Conservation (phyloP, 2,888 invertebrate genomes). For the Cephonodes hylas region DNA sequence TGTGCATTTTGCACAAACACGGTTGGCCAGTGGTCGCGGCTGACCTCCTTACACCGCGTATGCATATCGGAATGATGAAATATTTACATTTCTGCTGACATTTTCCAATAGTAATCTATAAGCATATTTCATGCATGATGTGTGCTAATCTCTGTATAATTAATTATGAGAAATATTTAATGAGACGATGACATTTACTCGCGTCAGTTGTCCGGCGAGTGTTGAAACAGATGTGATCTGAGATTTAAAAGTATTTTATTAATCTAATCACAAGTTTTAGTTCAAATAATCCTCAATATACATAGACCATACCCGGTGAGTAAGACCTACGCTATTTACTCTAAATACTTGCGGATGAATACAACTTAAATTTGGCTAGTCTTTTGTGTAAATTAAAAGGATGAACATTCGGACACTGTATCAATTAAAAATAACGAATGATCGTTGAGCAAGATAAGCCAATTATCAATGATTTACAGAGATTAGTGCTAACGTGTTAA, state of each 20-base stretch:
- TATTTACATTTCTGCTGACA: slow-evolving; percentile 7
- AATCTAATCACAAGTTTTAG: no score
- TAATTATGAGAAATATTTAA: background rate
- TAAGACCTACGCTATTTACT: no score
- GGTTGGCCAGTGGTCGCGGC: slow-evolving; percentile 12
- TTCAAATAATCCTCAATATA: no score
- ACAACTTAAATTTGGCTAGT: background rate
- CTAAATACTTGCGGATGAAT: no score
- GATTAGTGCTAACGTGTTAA: background rate
- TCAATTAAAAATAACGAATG: background rate
- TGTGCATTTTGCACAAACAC: slow-evolving; percentile 35
- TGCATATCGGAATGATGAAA: slow-evolving; percentile 13
- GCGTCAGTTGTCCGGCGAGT: background rate
- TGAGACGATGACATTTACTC: background rate
- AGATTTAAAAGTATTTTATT: background rate
- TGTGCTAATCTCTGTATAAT: slow-evolving; percentile 5
- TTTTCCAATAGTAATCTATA: slow-evolving; percentile 11
- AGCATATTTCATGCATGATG: background rate
- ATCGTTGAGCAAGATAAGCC: background rate
- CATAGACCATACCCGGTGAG: no score
- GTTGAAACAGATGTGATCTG: background rate
- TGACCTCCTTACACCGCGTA: slow-evolving; percentile 36
- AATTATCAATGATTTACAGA: background rate
- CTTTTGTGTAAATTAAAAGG: background rate
- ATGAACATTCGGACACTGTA: background rate